Evolutionary conservation across 2,888 invertebrate species (phyloP).

Genomic region (Cephus sareptanus): DNA sequence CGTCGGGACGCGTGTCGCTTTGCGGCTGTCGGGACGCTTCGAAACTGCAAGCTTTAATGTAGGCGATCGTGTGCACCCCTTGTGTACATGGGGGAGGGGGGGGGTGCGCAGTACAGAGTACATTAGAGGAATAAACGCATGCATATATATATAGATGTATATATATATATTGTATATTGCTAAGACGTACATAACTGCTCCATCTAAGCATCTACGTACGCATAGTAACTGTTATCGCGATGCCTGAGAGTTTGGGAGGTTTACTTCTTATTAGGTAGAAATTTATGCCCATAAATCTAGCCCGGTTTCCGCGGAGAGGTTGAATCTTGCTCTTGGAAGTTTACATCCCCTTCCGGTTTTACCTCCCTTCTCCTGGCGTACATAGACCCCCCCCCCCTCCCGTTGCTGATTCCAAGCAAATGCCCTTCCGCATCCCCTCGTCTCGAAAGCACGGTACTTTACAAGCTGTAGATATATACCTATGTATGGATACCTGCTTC

Average conservation of each 20-base stretch:
- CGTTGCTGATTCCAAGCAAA: background rate
- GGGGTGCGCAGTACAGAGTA: background rate
- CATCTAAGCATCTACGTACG: background rate
- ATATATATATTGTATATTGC: background rate
- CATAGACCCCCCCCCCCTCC: background rate
- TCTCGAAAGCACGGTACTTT: constrained; percentile 37
- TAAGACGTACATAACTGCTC: background rate
- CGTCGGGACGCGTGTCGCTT: background rate
- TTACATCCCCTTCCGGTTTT: constrained; percentile 33
- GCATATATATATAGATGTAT: background rate
- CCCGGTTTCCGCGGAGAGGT: constrained; percentile 48
- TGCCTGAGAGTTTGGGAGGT: constrained; percentile 1
- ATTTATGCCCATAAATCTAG: constrained; percentile 56
- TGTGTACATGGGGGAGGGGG: too few species aligned
- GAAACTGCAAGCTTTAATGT: background rate
- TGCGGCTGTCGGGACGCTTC: background rate
- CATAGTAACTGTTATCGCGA: constrained; percentile 4
- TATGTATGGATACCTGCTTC: constrained; percentile 33
- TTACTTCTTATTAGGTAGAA: constrained; percentile 43
- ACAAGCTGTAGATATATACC: constrained; percentile 36
- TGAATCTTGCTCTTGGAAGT: constrained; percentile 49
- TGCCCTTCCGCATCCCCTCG: background rate
- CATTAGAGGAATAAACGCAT: background rate
- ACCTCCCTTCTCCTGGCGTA: constrained; percentile 23
- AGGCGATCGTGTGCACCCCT: background rate